Conservation (phyloP, 2,888 invertebrate species). For the Pheosia tremula region DNA sequence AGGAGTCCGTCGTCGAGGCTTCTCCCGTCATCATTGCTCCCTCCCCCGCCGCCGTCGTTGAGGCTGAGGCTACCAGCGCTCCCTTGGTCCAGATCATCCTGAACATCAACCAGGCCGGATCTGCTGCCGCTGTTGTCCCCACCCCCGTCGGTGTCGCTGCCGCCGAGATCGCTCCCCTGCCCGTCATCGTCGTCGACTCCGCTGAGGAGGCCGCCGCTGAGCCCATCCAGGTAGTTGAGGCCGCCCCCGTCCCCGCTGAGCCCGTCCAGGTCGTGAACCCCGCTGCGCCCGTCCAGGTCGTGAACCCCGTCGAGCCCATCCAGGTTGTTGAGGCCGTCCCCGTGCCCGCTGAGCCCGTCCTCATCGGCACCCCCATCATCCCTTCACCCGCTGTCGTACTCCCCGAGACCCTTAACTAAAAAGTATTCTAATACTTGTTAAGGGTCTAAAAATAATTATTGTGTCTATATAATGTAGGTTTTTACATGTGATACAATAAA, state of each 20-base stretch:
- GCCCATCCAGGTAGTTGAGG: conserved; percentile 3
- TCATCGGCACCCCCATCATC: conserved; percentile 33
- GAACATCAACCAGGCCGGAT: conserved; percentile 41
- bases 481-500: conserved; percentile 6
- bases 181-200: background rate
- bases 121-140: conserved; percentile 18
- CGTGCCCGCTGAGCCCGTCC: conserved; percentile 11
- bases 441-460: conserved; percentile 8
- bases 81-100: conserved; percentile 53
- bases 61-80: conserved; percentile 14
- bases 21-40: conserved; percentile 21
- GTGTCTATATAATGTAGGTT: conserved; percentile 7
- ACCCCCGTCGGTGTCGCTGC: conserved; percentile 14
- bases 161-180: background rate
- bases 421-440: conserved; percentile 5
- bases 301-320: conserved; percentile 7
- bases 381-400: conserved; percentile 9
- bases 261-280: background rate
- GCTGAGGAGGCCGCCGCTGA: background rate
- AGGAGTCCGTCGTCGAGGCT: conserved; percentile 9
- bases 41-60: conserved; percentile 20
- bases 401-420: conserved; percentile 15
- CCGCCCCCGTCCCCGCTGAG: background rate
- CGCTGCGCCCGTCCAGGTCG: conserved; percentile 12
- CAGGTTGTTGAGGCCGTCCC: background rate